Base-by-base conservation (phyloP, 2,888 invertebrate genomes). In the Psylliodes chrysocephalus region DNA sequence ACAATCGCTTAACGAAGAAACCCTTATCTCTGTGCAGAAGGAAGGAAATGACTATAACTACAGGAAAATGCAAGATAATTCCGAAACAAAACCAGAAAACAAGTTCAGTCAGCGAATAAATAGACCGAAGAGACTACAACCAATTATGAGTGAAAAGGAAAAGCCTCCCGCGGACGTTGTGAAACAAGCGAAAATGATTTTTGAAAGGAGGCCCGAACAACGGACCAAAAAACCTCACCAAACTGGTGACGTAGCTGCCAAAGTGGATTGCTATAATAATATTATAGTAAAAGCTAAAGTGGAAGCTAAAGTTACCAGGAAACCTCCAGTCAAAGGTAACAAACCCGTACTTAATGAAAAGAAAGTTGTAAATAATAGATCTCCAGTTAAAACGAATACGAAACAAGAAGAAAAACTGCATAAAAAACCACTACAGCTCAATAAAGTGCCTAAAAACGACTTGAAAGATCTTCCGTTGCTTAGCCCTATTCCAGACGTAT, bases 81-180 rank as follows among this genome's bases (percentile, higher is more conserved):
- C 54, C 22, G 68, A 70, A 25, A 64, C 67, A 42, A 66, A 70
- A 54, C 64, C 71, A 46, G 68, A 63, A 52, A 66, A 65, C 75
- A 79, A 59, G 42, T 60, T 59, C 49, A 56, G 55, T 59, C 60
- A 53, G 35, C 49, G 77, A 60, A 74, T 85, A 38, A 86, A 87
- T 73, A 82, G 84, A 79, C 86, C 87, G 70, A 86, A 90, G 74
- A 87, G 87, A 74, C 86, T 89, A 72, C 86, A 84, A 70, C 90
- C 86, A 1, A 83, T 90, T 47, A 85, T 91, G 75, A 88, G 88
- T 73, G 91, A 91, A 70, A 88, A 88, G 10, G 94, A 94, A 76
- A 86, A 94, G 51, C 96, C 96, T 1, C 95, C 95, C 14, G 91
- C 91, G 0, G 95, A 96, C 84, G 89, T 95, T 70, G 96, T 96